A percentile compares a stretch with the other conserved stretches of the same genome.
Conservation (phyloP, 2,113 vertebrate genomes). For the Monopterus albus region DNA sequence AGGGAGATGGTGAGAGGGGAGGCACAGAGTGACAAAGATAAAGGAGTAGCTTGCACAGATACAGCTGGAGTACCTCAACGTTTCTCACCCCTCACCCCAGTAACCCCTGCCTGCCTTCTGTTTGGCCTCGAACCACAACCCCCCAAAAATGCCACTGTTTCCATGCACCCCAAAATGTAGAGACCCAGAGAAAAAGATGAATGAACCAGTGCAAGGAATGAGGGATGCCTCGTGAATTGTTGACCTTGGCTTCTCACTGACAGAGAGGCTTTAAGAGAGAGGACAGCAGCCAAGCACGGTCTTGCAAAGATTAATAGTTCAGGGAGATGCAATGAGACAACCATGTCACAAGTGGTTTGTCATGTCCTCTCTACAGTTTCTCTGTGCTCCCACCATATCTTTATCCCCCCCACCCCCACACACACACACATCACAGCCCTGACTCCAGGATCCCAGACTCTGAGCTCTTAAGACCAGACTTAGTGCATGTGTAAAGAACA, state of each 20-base stretch:
- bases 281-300: constrained; percentile 30
- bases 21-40: constrained; percentile 61
- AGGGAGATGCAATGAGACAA: constrained; percentile 52
- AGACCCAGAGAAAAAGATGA: constrained; percentile 51
- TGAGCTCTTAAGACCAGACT: constrained; percentile 37
- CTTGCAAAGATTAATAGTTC: constrained; percentile 58
- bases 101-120: constrained; percentile 52
- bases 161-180: constrained; percentile 12
- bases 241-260: constrained; percentile 52
- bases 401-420: constrained; percentile 34
- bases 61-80: constrained; percentile 71
- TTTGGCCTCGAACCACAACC: constrained; percentile 34
- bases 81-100: constrained; percentile 25
- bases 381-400: constrained; percentile 31
- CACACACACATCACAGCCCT: constrained; percentile 31
- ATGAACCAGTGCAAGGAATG: constrained; percentile 32
- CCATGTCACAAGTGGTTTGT: constrained; percentile 70
- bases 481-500: constrained; percentile 48
- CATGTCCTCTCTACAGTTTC: constrained; percentile 60
- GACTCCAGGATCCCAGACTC: constrained; percentile 43
- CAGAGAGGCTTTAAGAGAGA: constrained; percentile 41
- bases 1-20: constrained; percentile 41
- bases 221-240: constrained; percentile 47
- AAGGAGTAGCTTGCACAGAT: constrained; percentile 48
- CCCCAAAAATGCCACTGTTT: constrained; percentile 36